Conservation (phyloP, 2,888 invertebrate species). For the Scrobipalpa costella region DNA sequence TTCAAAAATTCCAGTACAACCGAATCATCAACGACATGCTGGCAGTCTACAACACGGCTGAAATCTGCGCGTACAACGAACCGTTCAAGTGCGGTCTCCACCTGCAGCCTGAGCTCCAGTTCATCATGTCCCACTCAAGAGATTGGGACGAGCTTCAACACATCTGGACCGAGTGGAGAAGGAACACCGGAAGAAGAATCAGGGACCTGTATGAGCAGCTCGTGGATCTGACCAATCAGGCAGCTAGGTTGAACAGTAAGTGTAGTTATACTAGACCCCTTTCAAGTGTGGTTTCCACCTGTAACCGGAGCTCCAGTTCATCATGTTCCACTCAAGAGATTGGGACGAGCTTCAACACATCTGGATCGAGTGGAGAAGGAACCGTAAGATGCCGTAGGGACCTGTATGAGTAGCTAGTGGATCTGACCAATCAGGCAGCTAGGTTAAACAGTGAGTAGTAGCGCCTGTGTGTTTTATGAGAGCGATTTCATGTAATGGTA, state of each 20-base stretch:
- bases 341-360: conserved; percentile 94
- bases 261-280: too few relatives aligned
- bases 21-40: conserved; percentile 94
- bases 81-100: conserved; percentile 91
- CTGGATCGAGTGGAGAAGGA: conserved; percentile 95
- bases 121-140: conserved; percentile 87
- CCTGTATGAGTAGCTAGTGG: conserved; percentile 89
- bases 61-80: conserved; percentile 91
- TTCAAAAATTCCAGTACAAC: conserved; percentile 85
- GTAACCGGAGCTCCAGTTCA: conserved; percentile 83
- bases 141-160: conserved; percentile 95
- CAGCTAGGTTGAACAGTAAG: conserved; percentile 90
- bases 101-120: conserved; percentile 88
- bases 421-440: conserved; percentile 90
- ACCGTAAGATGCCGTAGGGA: conserved; percentile 90
- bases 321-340: conserved; percentile 88
- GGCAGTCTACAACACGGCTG: conserved; percentile 91
- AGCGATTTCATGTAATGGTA: background rate
- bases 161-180: conserved; percentile 94
- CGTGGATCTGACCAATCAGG: conserved; percentile 89
- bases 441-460: conserved; percentile 84
- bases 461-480: conserved; percentile 4
- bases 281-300: too few relatives aligned
- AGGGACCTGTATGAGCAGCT: conserved; percentile 90
- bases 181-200: conserved; percentile 90